Base-by-base conservation (phyloP, 2,797 vertebrate species). In the Emydoidea blandingii region DNA sequence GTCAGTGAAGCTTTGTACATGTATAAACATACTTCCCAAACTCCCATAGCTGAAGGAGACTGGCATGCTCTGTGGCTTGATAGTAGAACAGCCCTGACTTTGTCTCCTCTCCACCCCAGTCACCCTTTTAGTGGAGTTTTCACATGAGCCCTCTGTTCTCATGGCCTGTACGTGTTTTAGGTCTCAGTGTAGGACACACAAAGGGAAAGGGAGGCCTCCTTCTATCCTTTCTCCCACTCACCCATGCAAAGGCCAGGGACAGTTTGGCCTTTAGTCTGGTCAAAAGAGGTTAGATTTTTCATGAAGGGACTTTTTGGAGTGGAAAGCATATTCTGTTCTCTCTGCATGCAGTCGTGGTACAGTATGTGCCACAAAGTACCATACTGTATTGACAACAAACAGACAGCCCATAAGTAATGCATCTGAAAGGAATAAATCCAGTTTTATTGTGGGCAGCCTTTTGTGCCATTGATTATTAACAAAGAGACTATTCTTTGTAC, bases 251-350 rank as follows among this genome's bases (percentile, higher is more conserved):
- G 83, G 47, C 83, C 44, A 14, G 12, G 2, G 19, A 47, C 14
- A 41, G 2, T 68, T 2, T 82, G 82, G 44, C 3, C 44, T 47
- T 76, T 76, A 74, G 72, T 25, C 72, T 74, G 44, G 80, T 87
- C 88, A 81, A 41, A 82, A 68, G 44, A 76, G 44, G 4, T 78
- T 79, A 72, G 12, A 18, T 90, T 91, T 72, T 93, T 53, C 83
- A 59, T 31, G n/a, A 3, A 49, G 54, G 59, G 57, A 21, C 23
- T 25, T 84, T 52, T 37, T 92, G 91, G 10, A 80, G 2, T 34
- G 85, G 65, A 23, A 3, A 82, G 34, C 57, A 85, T n/a, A 27
- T 95, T 74, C 81, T 4, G 76, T 89, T 95, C 52, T 81, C 54
- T 92, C 83, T 44, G 18, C 12, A 19, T 2, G 0, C 34, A 12